Evolutionary conservation across 1,140 invertebrate species (phyloP), one percentile per base, ranked within the genome.

Genomic region (Microplitis demolitor): DNA sequence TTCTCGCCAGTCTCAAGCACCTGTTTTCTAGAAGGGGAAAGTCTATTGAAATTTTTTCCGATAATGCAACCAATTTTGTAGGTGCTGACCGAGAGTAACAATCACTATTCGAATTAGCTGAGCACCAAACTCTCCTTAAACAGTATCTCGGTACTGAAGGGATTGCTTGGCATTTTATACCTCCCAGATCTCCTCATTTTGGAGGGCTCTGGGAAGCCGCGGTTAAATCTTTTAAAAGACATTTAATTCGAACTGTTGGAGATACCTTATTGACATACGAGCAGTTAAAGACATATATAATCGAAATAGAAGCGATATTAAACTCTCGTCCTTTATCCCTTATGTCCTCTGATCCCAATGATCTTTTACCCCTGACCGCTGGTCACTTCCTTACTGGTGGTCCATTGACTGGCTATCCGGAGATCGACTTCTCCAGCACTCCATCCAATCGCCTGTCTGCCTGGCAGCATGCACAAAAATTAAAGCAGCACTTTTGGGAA

Each of bases 1-100:
- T 77, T 77, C 31, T 80, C 31, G 72, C 79, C 61, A 76, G 80
- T n/a, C 67, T 87, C 6, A 58, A 73, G 13, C 45, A 82, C 31
- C 86, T 87, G 71, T 68, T 84, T 6, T 31, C 74, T 34, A 24
- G 79, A 13, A 50, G 85, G 64, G 79, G 82, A n/a, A n/a, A n/a
- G n/a, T 79, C 5, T 2, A n/a, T 66, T 6, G 9, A 74, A n/a
- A 56, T 86, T 3, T 76, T 76, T 35, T 79, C 71, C 24, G 85
- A 87, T 24, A 1, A 24, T 2, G 24, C 69, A 80, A 6, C 82
- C 80, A 51, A 79, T 78, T 4, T 61, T 76, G 6, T 74, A 73
- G 54, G 71, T 82, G 34, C 60, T 83, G 14, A 71, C 56, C 24
- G 74, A 80, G 39, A 3, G 75, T 3, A 2, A 35, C 14, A 9